Conservation (phyloP, 2,888 invertebrate genomes). For the Hyppa rectilinea region DNA sequence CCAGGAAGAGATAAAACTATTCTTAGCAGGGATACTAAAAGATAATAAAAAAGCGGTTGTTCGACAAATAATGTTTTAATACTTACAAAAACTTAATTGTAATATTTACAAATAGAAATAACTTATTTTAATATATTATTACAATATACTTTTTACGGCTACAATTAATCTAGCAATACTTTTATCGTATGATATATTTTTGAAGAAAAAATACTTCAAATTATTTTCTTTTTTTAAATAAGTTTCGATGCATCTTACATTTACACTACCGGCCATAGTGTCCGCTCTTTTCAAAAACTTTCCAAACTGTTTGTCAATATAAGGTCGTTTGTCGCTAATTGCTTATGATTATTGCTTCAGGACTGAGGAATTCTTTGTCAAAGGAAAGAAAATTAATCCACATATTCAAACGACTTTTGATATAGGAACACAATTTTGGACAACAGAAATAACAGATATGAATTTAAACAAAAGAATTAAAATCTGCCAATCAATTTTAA, state of each 20-base stretch:
- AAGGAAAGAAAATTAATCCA: not conserved
- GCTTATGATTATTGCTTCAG: not conserved
- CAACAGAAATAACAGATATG: not conserved
- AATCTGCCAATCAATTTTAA: not conserved
- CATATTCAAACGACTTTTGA: not conserved
- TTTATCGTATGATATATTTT: conserved; percentile 31
- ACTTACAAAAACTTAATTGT: conserved; percentile 39
- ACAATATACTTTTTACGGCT: conserved; percentile 50
- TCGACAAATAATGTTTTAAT: conserved; percentile 53
- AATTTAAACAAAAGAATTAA: not conserved
- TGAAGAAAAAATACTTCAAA: conserved; percentile 6
- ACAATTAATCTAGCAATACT: conserved; percentile 47
- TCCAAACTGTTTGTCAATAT: too few relatives aligned
- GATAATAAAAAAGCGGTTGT: conserved; percentile 32
- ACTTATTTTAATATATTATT: conserved; percentile 46
- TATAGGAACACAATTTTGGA: not conserved
- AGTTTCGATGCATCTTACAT: not conserved
- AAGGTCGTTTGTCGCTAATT: too few relatives aligned
- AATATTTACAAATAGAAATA: conserved; percentile 63
- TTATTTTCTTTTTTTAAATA: not conserved
- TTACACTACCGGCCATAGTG: not conserved
- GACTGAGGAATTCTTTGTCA: not conserved
- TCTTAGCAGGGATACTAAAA: not conserved
- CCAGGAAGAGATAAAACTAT: conserved; percentile 26
- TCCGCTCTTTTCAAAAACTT: not conserved